Evolutionary conservation across 2,113 vertebrate genomes (phyloP).

Genomic region (Bostrychus sinensis): DNA sequence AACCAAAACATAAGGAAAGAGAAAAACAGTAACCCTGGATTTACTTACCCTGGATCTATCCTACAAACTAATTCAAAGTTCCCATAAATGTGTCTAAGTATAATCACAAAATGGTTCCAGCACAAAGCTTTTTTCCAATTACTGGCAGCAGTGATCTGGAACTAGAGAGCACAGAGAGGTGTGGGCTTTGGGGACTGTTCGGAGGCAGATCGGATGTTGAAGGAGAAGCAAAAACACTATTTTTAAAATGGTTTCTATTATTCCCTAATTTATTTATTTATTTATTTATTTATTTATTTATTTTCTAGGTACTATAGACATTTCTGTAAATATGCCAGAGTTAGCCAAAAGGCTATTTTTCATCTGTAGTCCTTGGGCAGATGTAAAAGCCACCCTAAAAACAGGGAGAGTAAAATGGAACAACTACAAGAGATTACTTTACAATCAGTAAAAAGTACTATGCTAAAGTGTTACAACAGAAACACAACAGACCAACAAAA

Average conservation of each 20-base stretch:
- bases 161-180: conserved; percentile 44
- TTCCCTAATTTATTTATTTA: not conserved
- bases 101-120: conserved; percentile 48
- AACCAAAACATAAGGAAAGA: conserved; percentile 12
- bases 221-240: conserved; percentile 10
- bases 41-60: conserved; percentile 7
- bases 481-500: too few species aligned
- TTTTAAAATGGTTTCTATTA: conserved; percentile 6
- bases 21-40: conserved; percentile 10
- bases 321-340: too few species aligned
- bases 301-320: too few species aligned
- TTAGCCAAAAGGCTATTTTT: too few species aligned
- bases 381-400: too few species aligned
- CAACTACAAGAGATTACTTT: too few species aligned
- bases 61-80: conserved; percentile 30
- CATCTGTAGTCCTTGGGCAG: too few species aligned
- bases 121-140: conserved; percentile 60
- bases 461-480: too few species aligned
- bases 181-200: conserved; percentile 23
- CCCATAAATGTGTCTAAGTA: conserved; percentile 41
- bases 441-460: too few species aligned
- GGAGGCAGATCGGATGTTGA: conserved; percentile 24
- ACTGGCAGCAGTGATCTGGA: conserved; percentile 57
- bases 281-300: too few species aligned
- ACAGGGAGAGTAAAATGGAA: too few species aligned